A percentile compares a stretch with the other conserved stretches of the same genome.
These are phyloP conservation scores for Amia ocellicauda DNA, from an alignment of 2,113 vertebrate genomes.

Conservation along the genomic window DNA sequence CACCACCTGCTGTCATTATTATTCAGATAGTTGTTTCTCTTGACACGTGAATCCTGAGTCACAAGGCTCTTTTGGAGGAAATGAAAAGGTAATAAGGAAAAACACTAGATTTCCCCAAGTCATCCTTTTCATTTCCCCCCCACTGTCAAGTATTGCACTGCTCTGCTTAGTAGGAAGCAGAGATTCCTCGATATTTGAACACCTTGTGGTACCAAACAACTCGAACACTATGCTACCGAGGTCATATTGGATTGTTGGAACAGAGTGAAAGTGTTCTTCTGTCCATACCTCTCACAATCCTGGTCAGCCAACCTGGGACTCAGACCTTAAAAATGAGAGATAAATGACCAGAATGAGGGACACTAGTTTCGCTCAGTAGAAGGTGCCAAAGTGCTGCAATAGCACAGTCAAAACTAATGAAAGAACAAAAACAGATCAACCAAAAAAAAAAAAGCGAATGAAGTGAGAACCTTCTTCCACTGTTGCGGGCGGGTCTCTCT, in stretches of 20 bases:
- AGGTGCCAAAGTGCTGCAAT: constrained; percentile 27
- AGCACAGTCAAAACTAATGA: constrained; percentile 2
- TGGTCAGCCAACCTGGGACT: constrained; percentile 29
- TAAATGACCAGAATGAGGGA: constrained; percentile 16
- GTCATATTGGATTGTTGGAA: constrained; percentile 32
- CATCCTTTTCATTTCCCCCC: no score
- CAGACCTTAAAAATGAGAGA: constrained; percentile 14
- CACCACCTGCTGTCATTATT: neutral
- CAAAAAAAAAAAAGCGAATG: neutral
- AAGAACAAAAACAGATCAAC: neutral
- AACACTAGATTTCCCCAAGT: no score
- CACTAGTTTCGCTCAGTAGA: constrained; percentile 11
- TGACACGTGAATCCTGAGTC: neutral
- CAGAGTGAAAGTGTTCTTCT: constrained; percentile 38
- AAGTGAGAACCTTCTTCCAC: constrained; percentile 78
- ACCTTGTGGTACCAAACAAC: constrained; percentile 16
- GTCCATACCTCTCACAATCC: constrained; percentile 45
- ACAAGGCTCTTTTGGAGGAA: neutral
- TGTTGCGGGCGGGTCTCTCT: constrained; percentile 77
- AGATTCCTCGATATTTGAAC: neutral
- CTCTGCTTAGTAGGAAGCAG: no score
- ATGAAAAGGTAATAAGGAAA: no score
- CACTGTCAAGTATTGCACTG: no score
- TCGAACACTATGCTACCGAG: constrained; percentile 27
- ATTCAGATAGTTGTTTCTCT: neutral